A percentile compares a stretch with the other conserved stretches of the same genome.
phyloP scores from a whole-genome alignment of 2,113 vertebrate species.

The Leucoraja erinaceus region DNA sequence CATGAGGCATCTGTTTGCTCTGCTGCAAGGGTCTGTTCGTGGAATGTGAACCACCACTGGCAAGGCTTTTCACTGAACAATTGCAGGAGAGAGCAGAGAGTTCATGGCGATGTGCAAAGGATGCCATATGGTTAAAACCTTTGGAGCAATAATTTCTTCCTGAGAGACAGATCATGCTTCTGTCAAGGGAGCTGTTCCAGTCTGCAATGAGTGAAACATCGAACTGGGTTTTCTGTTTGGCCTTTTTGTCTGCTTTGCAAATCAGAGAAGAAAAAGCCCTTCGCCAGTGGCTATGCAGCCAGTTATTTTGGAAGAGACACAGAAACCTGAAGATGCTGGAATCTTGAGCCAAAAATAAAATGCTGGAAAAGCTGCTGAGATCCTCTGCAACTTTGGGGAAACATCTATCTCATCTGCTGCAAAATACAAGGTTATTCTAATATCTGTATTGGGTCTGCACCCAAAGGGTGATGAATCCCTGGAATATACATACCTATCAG shows the following conservation, averaged over 20 bases:
- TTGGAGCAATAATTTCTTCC: not conserved
- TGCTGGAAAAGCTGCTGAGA: no score
- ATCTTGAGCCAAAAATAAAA: no score
- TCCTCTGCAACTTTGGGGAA: no score
- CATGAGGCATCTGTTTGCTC: not conserved
- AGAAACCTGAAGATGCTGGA: no score
- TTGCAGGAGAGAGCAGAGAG: not conserved
- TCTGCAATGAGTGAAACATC: not conserved
- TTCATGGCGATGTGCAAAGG: not conserved
- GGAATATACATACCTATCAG: not conserved
- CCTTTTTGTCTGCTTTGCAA: no score
- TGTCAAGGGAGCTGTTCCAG: not conserved
- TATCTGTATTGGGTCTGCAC: not conserved
- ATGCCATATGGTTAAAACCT: not conserved
- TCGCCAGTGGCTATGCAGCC: not conserved
- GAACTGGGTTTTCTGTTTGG: not conserved
- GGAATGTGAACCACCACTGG: not conserved
- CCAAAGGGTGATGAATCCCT: not conserved
- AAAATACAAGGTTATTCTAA: not conserved
- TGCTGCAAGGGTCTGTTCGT: not conserved
- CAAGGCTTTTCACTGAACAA: not conserved
- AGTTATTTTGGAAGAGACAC: not conserved
- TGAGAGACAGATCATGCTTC: not conserved
- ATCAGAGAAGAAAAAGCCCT: not conserved
- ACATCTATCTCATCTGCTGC: not conserved